Evolutionary conservation across 1,140 invertebrate genomes (phyloP), one percentile per base, ranked within the genome.

Genomic region (Drosophila prosaltans): DNA sequence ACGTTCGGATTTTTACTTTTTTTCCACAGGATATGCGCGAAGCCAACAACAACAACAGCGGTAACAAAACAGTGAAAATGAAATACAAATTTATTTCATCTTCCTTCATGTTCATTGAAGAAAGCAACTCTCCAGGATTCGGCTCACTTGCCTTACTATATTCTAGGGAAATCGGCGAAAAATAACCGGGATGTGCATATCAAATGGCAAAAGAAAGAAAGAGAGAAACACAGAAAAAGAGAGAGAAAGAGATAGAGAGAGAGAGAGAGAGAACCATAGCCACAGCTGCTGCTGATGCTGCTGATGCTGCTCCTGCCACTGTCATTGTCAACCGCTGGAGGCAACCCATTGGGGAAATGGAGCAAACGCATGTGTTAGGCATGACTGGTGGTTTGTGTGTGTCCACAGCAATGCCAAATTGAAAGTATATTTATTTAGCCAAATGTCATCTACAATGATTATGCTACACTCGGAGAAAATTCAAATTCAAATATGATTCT

Each of bases 41-140:
- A 51, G 45, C 16, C 45, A 51, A 26, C 54, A 36, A 32, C 3
- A 40, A 26, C 32, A 26, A 48, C 61, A 28, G 16, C 16, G 16
- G 16, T 16, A 16, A 48, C 45, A 26, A 51, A 26, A 51, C 45
- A 8, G 21, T 51, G 45, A 51, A 51, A 51, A 51, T 51, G 21
- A 51, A 51, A 51, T 51, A 51, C 21, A 51, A 51, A 51, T 51
- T 51, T 51, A 51, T 51, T 51, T 51, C 45, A 10, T 51, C 9
- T 51, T 51, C 45, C 45, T 51, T 51, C 61, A 73, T 69, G 80
- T 88, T 82, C 83, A 88, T 82, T 86, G 83, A 88, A 79, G 79
- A 88, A 86, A 79, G 74, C 75, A 55, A 8, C 45, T 51, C 45
- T 51, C 24, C 45, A 51, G 21, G 21, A 51, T 51, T 51, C 45